phyloP scores from a whole-genome alignment of 2,888 invertebrate species.

The Coremacera marginata region DNA sequence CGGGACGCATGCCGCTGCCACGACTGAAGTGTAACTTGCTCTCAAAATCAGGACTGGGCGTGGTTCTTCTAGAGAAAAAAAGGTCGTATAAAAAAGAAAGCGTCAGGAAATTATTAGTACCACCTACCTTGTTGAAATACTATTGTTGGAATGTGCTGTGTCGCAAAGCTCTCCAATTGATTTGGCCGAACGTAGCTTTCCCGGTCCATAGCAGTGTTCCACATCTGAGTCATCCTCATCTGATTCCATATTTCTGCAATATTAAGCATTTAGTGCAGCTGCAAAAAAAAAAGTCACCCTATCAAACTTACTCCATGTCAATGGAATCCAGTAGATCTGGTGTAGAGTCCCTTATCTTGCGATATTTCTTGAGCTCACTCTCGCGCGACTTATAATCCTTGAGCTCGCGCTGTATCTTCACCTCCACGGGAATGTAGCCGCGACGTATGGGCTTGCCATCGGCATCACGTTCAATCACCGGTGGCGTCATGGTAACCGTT shows the following conservation, averaged over 20 bases:
- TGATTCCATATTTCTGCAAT: conserved; percentile 64
- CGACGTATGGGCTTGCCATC: conserved; percentile 79
- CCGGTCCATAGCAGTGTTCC: conserved; percentile 74
- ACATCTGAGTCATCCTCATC: conserved; percentile 75
- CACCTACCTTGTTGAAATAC: conserved; percentile 56
- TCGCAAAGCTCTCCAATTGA: conserved; percentile 79
- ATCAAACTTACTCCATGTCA: conserved; percentile 71
- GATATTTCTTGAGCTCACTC: conserved; percentile 80
- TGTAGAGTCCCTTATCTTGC: conserved; percentile 75
- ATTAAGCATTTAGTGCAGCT: neutral
- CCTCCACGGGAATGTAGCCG: conserved; percentile 87
- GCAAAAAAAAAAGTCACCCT: too few relatives aligned
- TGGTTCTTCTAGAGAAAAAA: conserved; percentile 49
- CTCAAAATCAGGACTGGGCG: conserved; percentile 60
- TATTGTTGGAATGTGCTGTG: conserved; percentile 66
- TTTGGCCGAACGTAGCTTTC: conserved; percentile 75
- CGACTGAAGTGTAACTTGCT: conserved; percentile 49
- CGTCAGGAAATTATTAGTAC: neutral
- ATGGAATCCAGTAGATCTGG: conserved; percentile 75
- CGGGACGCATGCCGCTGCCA: conserved; percentile 74
- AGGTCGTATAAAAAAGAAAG: neutral
- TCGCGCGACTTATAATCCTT: conserved; percentile 87
- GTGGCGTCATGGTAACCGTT: conserved; percentile 63
- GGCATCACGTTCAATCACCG: conserved; percentile 72
- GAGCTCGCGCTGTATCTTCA: conserved; percentile 88